These are phyloP conservation scores for Parasteatoda lunata DNA, from an alignment of 2,888 invertebrate genomes.

Conservation along the genomic window DNA sequence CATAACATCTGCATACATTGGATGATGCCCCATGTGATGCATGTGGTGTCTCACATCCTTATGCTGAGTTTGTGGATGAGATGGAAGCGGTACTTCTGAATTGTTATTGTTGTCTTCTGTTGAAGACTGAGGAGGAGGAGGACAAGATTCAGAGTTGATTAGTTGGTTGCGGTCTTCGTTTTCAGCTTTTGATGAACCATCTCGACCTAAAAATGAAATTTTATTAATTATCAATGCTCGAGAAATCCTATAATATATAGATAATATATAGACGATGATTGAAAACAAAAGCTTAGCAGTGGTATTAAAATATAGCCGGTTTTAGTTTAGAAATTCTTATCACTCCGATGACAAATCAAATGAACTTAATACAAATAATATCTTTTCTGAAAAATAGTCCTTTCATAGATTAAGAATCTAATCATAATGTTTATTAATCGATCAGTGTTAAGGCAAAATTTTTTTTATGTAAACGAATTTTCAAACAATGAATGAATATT, in stretches of 20 bases:
- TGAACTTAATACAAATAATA: too few relatives aligned
- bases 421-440: too few relatives aligned
- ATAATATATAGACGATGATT: neutral
- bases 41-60: constrained; percentile 52
- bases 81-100: constrained; percentile 16
- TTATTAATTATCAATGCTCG: constrained; percentile 21
- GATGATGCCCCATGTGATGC: constrained; percentile 70
- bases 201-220: constrained; percentile 36
- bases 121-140: neutral
- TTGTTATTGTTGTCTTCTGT: constrained; percentile 33
- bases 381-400: too few relatives aligned
- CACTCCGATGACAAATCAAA: too few relatives aligned
- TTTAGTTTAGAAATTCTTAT: too few relatives aligned
- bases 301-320: too few relatives aligned
- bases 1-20: constrained; percentile 66
- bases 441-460: too few relatives aligned
- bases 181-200: constrained; percentile 52
- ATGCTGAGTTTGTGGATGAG: constrained; percentile 10
- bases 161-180: constrained; percentile 21
- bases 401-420: too few relatives aligned
- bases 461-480: too few relatives aligned
- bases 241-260: constrained; percentile 74
- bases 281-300: constrained; percentile 2
- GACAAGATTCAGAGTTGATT: constrained; percentile 15
- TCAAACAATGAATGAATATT: too few relatives aligned